These are phyloP conservation scores for Drosophila repleta DNA, from an alignment of 1,140 invertebrate genomes.

Conservation along the genomic window DNA sequence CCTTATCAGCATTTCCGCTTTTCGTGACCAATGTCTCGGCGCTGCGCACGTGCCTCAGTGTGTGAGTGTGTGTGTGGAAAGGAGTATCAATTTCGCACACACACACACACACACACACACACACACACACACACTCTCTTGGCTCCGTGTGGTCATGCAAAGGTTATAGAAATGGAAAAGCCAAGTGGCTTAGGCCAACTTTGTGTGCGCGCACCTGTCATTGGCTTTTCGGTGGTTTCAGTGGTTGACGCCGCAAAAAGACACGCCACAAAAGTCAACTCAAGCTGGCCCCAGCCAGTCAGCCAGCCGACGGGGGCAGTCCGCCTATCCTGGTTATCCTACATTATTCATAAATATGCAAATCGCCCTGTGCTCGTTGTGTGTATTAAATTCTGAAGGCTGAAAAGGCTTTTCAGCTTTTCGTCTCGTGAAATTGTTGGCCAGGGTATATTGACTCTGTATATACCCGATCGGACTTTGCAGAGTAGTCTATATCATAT, in stretches of 20 bases:
- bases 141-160: conserved; percentile 62
- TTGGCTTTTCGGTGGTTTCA: conserved; percentile 24
- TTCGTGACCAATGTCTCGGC: conserved; percentile 83
- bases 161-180: conserved; percentile 80
- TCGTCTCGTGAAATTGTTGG: neutral
- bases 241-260: conserved; percentile 23
- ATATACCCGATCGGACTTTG: too few relatives aligned
- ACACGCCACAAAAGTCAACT: conserved; percentile 28
- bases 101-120: conserved; percentile 33
- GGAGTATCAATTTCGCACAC: conserved; percentile 73
- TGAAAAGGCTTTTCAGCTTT: neutral
- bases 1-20: conserved; percentile 83
- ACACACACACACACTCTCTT: conserved; percentile 47
- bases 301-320: conserved; percentile 33
- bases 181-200: conserved; percentile 39
- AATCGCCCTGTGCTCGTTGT: conserved; percentile 46
- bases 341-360: conserved; percentile 82
- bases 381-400: conserved; percentile 63
- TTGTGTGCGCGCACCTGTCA: conserved; percentile 35
- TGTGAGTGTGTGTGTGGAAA: conserved; percentile 27
- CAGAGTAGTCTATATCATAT: too few relatives aligned
- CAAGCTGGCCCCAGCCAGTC: neutral
- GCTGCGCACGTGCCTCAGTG: conserved; percentile 29
- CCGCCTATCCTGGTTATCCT: conserved; percentile 62
- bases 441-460: too few relatives aligned